A percentile compares a stretch with the other conserved stretches of the same genome.
Conservation (phyloP, 2,797 vertebrate genomes). For the Esox masquinongy region DNA sequence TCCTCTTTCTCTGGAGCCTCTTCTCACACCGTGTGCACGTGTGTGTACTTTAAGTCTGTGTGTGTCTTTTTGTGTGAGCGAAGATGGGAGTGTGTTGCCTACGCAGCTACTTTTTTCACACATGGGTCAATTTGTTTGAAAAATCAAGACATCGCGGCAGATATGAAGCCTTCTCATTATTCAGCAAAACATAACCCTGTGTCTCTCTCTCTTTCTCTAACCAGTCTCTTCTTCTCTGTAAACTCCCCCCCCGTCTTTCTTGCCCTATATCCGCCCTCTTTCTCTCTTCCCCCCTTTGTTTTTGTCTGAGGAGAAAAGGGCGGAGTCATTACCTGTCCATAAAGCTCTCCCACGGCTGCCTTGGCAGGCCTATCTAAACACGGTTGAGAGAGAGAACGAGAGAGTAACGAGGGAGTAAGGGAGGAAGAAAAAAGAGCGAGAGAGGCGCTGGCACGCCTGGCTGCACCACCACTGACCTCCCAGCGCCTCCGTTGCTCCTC, state of each 20-base stretch:
- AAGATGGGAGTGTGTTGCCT: no score
- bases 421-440: constrained; percentile 34
- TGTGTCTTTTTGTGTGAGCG: no score
- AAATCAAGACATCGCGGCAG: not conserved
- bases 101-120: no score
- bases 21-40: not conserved
- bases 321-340: constrained; percentile 69
- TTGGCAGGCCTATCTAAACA: constrained; percentile 46
- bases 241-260: constrained; percentile 4
- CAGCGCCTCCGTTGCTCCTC: constrained; percentile 35
- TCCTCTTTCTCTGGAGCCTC: constrained; percentile 23
- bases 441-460: constrained; percentile 66
- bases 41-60: no score
- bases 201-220: constrained; percentile 9
- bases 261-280: not conserved
- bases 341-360: constrained; percentile 65
- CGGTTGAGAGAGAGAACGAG: constrained; percentile 1
- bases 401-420: not conserved
- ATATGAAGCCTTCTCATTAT: constrained; percentile 4
- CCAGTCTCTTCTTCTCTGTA: not conserved
- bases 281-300: constrained; percentile 18
- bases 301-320: constrained; percentile 47
- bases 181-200: constrained; percentile 24
- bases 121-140: not conserved
- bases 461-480: constrained; percentile 73